phyloP scores from a whole-genome alignment of 2,797 vertebrate genomes.

The Percopsis omiscomaycus region DNA sequence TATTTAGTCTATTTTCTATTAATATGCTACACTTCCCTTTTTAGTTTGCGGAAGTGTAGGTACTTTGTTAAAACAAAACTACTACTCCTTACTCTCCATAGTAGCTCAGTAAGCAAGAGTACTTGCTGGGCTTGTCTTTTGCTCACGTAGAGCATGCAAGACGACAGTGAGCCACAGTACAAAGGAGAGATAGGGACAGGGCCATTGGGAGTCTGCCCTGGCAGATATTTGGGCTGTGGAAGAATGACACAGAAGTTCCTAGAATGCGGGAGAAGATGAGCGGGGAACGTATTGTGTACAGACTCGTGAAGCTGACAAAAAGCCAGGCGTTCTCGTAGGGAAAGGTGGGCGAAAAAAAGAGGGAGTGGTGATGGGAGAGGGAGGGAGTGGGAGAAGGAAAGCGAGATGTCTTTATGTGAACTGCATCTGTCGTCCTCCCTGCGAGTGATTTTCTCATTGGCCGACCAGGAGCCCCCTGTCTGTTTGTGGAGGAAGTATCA shows the following conservation, averaged over 20 bases:
- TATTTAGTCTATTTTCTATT: too few species aligned
- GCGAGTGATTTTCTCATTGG: slow-evolving; percentile 70
- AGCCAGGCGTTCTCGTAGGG: slow-evolving; percentile 21
- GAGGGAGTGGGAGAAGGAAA: slow-evolving; percentile 46
- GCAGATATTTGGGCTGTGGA: slow-evolving; percentile 20
- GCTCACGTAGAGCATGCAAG: not conserved
- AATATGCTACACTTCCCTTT: too few species aligned
- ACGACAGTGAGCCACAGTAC: not conserved
- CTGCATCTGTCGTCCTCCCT: slow-evolving; percentile 49
- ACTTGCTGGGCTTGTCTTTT: not conserved
- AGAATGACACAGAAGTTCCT: slow-evolving; percentile 28
- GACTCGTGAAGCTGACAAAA: slow-evolving; percentile 36
- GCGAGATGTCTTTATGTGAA: slow-evolving; percentile 68
- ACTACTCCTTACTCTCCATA: not conserved
- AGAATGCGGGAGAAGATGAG: slow-evolving; percentile 17
- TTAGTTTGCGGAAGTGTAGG: too few species aligned
- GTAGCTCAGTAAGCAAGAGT: not conserved
- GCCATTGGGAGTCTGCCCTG: slow-evolving; percentile 15
- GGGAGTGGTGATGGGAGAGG: slow-evolving; percentile 57
- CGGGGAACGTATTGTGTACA: slow-evolving; percentile 7
- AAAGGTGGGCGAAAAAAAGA: slow-evolving; percentile 46
- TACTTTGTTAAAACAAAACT: too few species aligned
- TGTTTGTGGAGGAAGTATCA: slow-evolving; percentile 77
- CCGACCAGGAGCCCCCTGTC: slow-evolving; percentile 63
- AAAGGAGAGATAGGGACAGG: slow-evolving; percentile 6